Evolutionary conservation across 2,113 vertebrate species (phyloP), one percentile per base, ranked within the genome.

Genomic region (Tupaia tana): DNA sequence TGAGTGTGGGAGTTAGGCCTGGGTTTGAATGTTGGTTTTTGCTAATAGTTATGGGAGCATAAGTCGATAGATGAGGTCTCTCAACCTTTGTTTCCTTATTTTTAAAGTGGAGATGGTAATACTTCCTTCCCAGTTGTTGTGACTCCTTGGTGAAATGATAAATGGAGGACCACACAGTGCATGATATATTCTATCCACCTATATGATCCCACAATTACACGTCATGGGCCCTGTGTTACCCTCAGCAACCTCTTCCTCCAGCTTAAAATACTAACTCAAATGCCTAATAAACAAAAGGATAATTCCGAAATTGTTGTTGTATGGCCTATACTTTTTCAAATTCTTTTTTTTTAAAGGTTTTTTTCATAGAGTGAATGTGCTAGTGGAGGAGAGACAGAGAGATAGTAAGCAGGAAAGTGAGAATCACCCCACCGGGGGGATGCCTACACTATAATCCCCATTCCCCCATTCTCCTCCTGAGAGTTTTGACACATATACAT

Each of bases 181-280:
- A 34, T 61, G 27, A n/a, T 20, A 25, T 10, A 34, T 54, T 24
- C 31, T 85, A 31, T 70, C n/a, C 14, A 29, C 43, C 61, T 84
- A 7, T 64, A 10, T 52, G 20, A 34, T 12, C 66, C 29, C 19
- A 31, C 54, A 67, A 64, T 77, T 64, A 79, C 25, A 43, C n/a
- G 3, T 43, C 58, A 1, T 13, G 15, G 13, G 15, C 31, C 67
- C 56, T 16, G 0, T n/a, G 74, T 69, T 75, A 69, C 18, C 82
- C 61, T 74, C 24, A 87, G 43, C 22, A 15, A 3, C 31, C n/a
- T 81, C 52, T 91, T 31, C 27, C 24, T 54, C 14, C 59, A 31
- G 3, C 14, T 80, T 63, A 52, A 96, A 95, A 75, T 61, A 19
- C 79, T 69, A 54, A 81, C 93, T 89, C 89, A 94, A 96, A 13